Evolutionary conservation across 1,140 invertebrate species (phyloP).

Genomic region (Bombus fervidus): DNA sequence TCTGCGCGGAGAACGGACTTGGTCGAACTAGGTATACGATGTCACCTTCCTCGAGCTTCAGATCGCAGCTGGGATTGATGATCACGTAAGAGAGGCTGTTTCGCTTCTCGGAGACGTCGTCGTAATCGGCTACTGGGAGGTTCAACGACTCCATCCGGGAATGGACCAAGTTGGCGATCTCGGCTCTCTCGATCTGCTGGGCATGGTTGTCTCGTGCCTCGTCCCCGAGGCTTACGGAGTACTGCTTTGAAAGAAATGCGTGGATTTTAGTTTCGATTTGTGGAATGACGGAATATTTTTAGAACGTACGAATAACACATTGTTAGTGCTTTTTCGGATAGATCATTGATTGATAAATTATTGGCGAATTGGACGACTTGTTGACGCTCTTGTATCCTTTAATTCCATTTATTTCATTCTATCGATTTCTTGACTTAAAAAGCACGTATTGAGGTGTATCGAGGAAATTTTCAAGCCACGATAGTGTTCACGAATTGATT

Average conservation of each 20-base stretch:
- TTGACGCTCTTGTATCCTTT: too few species aligned
- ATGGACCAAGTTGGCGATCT: constrained; percentile 96
- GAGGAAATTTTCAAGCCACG: too few species aligned
- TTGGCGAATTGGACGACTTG: neutral
- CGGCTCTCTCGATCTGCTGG: constrained; percentile 95
- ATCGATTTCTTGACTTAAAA: too few species aligned
- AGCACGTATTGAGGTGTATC: too few species aligned
- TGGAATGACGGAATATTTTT: too few species aligned
- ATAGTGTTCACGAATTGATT: too few species aligned
- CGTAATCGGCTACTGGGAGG: constrained; percentile 94
- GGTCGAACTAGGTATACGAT: constrained; percentile 96
- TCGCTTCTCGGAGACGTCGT: constrained; percentile 95
- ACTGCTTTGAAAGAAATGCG: constrained; percentile 83
- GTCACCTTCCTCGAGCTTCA: constrained; percentile 97
- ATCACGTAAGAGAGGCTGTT: constrained; percentile 98
- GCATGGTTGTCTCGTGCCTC: constrained; percentile 93
- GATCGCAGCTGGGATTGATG: constrained; percentile 98
- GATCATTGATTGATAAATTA: constrained; percentile 8
- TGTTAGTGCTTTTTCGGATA: neutral
- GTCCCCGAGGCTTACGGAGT: constrained; percentile 90
- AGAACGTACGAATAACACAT: neutral
- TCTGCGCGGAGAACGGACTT: constrained; percentile 95
- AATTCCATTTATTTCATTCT: too few species aligned
- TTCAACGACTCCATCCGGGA: constrained; percentile 97
- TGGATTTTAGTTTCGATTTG: neutral